These are phyloP conservation scores for Drosophila simulans DNA, from an alignment of 1,140 invertebrate genomes.

Conservation along the genomic window DNA sequence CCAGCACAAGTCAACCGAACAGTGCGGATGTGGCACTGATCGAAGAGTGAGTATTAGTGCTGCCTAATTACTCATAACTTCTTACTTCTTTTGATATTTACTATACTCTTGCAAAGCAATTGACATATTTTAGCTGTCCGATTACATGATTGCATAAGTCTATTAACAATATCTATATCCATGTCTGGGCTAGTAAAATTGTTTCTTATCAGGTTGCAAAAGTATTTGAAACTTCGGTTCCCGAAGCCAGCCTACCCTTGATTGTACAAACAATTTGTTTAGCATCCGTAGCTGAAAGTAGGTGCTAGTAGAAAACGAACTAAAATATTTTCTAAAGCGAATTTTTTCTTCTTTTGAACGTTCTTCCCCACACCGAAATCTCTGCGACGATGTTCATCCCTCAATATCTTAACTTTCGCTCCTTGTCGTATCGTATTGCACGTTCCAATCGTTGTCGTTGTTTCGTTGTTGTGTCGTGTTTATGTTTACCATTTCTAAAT, in stretches of 20 bases:
- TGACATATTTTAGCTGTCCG: background rate
- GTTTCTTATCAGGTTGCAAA: background rate
- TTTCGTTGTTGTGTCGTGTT: slow-evolving; percentile 55
- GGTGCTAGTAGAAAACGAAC: slow-evolving; percentile 6
- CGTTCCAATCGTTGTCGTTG: slow-evolving; percentile 47
- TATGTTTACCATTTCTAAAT: slow-evolving; percentile 32
- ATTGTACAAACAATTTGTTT: background rate
- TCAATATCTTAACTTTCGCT: slow-evolving; percentile 37
- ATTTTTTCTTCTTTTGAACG: slow-evolving; percentile 70
- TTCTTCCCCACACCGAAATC: slow-evolving; percentile 57
- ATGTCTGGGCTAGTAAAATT: no score
- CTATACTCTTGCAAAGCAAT: slow-evolving; percentile 1
- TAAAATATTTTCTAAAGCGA: slow-evolving; percentile 51
- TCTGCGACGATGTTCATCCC: slow-evolving; percentile 55
- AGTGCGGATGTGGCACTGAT: slow-evolving; percentile 84
- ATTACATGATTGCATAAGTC: slow-evolving; percentile 1
- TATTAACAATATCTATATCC: background rate
- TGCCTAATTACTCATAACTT: background rate
- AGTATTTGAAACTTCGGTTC: slow-evolving; percentile 4
- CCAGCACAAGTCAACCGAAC: slow-evolving; percentile 82
- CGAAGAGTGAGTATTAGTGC: slow-evolving; percentile 88
- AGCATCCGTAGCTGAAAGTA: slow-evolving; percentile 3
- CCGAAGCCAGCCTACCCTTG: background rate
- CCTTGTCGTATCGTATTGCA: slow-evolving; percentile 68
- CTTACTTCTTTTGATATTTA: background rate